These are phyloP conservation scores for Porphyrio hochstetteri DNA, from an alignment of 2,113 vertebrate genomes.

Conservation along the genomic window DNA sequence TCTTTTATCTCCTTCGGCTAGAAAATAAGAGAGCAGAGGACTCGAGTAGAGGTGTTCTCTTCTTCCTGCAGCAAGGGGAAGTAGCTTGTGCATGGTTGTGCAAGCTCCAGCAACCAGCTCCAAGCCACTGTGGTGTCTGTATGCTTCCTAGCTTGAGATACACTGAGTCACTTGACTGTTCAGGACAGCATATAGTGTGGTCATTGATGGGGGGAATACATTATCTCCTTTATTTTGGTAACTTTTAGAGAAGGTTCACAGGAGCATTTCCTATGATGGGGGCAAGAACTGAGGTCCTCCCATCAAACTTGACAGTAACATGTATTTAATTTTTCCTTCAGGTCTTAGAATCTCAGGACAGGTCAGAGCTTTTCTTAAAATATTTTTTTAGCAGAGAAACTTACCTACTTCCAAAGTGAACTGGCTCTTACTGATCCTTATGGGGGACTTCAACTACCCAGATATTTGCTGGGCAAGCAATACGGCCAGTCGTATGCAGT, in stretches of 20 bases:
- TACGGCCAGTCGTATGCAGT: too few species aligned
- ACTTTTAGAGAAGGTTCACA: rapidly evolving
- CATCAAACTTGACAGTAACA: not conserved
- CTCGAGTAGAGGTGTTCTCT: not conserved
- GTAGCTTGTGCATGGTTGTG: not conserved
- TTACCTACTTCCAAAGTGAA: not conserved
- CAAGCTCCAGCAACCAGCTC: not conserved
- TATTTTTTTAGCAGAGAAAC: not conserved
- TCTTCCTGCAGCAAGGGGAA: not conserved
- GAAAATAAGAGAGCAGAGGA: not conserved
- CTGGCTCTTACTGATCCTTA: too few species aligned
- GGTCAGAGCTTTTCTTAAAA: not conserved
- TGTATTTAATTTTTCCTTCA: not conserved
- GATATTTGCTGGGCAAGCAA: too few species aligned
- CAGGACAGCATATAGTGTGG: not conserved
- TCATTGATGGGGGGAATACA: not conserved
- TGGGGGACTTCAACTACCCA: too few species aligned
- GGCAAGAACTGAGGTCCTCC: not conserved
- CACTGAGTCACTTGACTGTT: not conserved
- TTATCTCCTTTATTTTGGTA: not conserved
- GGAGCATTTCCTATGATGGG: not conserved
- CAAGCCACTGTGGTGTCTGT: not conserved
- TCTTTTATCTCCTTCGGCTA: not conserved
- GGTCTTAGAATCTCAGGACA: not conserved
- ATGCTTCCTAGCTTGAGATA: not conserved